Evolutionary conservation across 2,797 vertebrate species (phyloP).

Genomic region (Acrossocheilus fasciatus): DNA sequence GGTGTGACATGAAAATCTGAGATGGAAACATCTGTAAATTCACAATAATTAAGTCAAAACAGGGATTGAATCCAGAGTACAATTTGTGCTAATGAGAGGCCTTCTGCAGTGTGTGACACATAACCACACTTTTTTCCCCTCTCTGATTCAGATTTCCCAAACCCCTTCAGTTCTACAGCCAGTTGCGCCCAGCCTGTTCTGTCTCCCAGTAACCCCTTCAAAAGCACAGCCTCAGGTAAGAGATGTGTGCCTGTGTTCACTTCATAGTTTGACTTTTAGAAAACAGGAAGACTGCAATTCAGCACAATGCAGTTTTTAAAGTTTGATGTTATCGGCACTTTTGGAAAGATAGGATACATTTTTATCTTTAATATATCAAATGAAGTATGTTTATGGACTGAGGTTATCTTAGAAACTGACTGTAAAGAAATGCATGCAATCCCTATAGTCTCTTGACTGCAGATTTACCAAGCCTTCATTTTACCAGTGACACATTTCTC

Average conservation of each 20-base stretch:
- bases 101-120: background rate
- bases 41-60: slow-evolving; percentile 36
- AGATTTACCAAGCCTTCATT: background rate
- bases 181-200: slow-evolving; percentile 76
- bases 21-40: slow-evolving; percentile 36
- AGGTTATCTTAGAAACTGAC: background rate
- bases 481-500: background rate
- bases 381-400: background rate
- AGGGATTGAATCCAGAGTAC: background rate
- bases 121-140: background rate
- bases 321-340: background rate
- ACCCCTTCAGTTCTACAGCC: slow-evolving; percentile 82
- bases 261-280: background rate
- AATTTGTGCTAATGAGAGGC: slow-evolving; percentile 18
- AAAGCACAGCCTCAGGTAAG: slow-evolving; percentile 83
- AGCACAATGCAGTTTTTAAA: background rate
- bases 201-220: slow-evolving; percentile 91
- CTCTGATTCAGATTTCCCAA: slow-evolving; percentile 80
- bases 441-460: background rate
- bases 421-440: background rate
- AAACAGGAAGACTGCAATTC: background rate
- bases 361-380: background rate
- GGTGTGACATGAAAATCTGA: background rate
- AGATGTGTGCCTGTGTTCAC: background rate
- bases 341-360: background rate